Evolutionary conservation across 2,113 vertebrate species (phyloP), one percentile per base, ranked within the genome.

Genomic region (Embiotoca jacksoni): DNA sequence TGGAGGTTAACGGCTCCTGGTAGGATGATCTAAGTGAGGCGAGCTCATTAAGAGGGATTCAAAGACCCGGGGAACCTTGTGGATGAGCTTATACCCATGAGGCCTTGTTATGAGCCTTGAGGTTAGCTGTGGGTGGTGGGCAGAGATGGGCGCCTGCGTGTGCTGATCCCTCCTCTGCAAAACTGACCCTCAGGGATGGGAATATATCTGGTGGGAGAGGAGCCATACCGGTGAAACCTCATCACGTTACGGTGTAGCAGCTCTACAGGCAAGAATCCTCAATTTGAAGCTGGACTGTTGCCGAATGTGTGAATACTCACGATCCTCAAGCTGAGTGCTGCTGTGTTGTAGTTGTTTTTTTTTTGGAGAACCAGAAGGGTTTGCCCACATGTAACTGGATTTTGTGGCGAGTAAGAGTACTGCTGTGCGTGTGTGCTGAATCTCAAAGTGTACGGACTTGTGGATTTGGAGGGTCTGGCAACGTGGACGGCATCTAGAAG

Each of bases 91-190:
- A 3, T 33, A 41, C 36, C 59, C 32, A 0, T n/a, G 71, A 16
- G 75, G 54, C 49, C 52, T 71, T 60, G 58, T 65, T 65, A 46
- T 54, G n/a, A 75, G 23, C 30, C 59, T 44, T 33, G 15, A 69
- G 58, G 60, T 52, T 60, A 74, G 72, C 53, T 72, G 58, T 41
- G 44, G 68, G 31, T 63, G 61, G 46, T n/a, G 62, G 76, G 54
- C 11, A 68, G 30, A 47, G 66, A 49, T 35, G 58, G 15, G 7
- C 6, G 15, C n/a, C 11, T n/a, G 15, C 32, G 13, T 47, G 61
- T 46, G 16, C 52, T 70, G 72, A 74, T 85, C 52, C 33, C 13
- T 50, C 23, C 7, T 35, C 68, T 65, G 11, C 10, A 65, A 75
- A 73, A 66, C 33, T 37, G 30, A 0, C 71, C 44, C 30, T 8